Evolutionary conservation across 53 echinoderm and acorn worm species (phyloP).

Genomic region (Antedon mediterranea): DNA sequence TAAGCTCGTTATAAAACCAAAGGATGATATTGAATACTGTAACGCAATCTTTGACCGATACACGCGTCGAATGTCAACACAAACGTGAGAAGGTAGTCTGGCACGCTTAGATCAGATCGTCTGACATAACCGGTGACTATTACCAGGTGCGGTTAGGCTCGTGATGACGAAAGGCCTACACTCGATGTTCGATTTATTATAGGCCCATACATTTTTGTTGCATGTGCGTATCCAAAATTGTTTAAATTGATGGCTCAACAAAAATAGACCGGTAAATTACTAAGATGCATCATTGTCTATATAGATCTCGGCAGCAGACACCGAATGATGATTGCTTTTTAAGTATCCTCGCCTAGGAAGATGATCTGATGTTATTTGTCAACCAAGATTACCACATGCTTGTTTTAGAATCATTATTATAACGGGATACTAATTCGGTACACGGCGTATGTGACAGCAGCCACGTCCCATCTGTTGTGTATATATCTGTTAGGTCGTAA

Average conservation of each 20-base stretch:
- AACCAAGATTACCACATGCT: too few species aligned
- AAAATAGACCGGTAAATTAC: too few species aligned
- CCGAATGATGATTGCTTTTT: too few species aligned
- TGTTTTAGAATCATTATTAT: too few species aligned
- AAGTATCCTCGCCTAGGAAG: too few species aligned
- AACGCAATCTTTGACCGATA: neutral
- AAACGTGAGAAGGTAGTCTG: neutral
- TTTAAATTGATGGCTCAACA: neutral
- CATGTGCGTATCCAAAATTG: neutral
- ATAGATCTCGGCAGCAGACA: too few species aligned
- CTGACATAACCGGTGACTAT: neutral
- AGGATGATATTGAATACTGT: neutral
- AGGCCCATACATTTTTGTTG: neutral
- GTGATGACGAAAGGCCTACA: neutral
- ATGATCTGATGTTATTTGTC: too few species aligned
- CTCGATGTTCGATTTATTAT: neutral
- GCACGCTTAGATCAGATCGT: neutral
- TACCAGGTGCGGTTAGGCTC: neutral
- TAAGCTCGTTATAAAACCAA: neutral
- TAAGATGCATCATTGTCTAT: too few species aligned
- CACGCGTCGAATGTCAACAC: neutral
- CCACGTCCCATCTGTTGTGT: too few species aligned
- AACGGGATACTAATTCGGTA: too few species aligned
- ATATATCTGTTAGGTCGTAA: too few species aligned
- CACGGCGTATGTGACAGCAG: too few species aligned